These are phyloP conservation scores for Cotesia vestalis DNA, from an alignment of 1,140 invertebrate genomes.

Conservation along the genomic window DNA sequence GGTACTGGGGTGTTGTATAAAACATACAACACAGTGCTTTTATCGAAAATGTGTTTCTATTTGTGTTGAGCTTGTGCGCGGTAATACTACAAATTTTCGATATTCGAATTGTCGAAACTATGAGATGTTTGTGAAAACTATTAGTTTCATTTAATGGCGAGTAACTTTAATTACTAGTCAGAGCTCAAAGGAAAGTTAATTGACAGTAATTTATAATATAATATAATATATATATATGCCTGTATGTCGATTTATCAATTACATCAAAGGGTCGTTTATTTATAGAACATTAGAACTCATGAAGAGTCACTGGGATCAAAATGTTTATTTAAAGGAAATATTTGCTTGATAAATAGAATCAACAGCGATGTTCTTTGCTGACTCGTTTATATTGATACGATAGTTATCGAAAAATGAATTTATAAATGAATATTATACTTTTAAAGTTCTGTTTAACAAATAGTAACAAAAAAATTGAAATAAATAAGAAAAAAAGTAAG, in stretches of 20 bases:
- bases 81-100: neutral
- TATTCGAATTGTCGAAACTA: neutral
- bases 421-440: neutral
- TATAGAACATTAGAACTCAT: neutral
- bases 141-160: no score
- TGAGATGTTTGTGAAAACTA: no score
- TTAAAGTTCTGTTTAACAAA: neutral
- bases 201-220: no score
- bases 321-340: neutral
- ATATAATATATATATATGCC: no score
- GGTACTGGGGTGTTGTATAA: slow-evolving; percentile 19
- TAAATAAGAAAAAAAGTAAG: neutral
- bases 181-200: no score
- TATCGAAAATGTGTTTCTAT: neutral
- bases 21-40: neutral
- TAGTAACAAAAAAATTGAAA: neutral
- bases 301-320: neutral
- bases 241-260: no score
- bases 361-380: neutral
- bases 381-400: neutral
- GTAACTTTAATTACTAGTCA: no score
- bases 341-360: neutral
- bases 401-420: neutral
- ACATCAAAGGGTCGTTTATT: neutral
- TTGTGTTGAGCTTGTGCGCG: neutral